Evolutionary conservation across 2,113 vertebrate species (phyloP), one percentile per base, ranked within the genome.

Genomic region (Peromyscus leucopus): DNA sequence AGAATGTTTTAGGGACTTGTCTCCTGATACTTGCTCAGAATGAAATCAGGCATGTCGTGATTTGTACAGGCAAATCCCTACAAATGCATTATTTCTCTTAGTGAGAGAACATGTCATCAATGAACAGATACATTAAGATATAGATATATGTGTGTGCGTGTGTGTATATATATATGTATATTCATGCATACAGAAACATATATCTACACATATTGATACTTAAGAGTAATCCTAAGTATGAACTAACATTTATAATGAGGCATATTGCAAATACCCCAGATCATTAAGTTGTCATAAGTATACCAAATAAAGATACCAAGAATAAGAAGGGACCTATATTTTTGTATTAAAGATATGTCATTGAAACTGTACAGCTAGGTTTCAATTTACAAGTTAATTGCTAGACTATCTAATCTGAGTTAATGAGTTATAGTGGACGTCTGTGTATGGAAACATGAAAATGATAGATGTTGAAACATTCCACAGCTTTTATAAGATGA

Each of bases 61-160:
- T 95, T 96, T 96, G 86, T 92, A 55, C 31, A 92, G 57, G 83
- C 94, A 96, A 96, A 96, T 97, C 28, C 94, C 55, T 90, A 42
- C 57, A 82, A 75, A 85, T 94, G 78, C 78, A 93, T 89, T 94
- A 87, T 90, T 96, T 84, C 86, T 97, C 96, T 88, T 55, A 93
- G 82, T 55, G 21, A 95, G 42, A 93, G 42, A 94, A 88, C 91
- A 22, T 92, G 19, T 39, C 22, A 61, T 57, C 57, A 55, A 72
- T 88, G 51, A 96, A 91, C 57, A 95, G 26, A 84, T 15, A 87
- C 10, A 85, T 65, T 91, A 93, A 67, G 16, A 84, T 85, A 51
- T 51, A 51, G 8, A 51, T 9, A 11, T 51, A 1, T 51, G 51
- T 51, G 51, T 51, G 8, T 51, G 8, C 11, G 8, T 51, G 8